phyloP scores from a whole-genome alignment of 2,888 invertebrate genomes.

The Sarcophaga caerulescens region DNA sequence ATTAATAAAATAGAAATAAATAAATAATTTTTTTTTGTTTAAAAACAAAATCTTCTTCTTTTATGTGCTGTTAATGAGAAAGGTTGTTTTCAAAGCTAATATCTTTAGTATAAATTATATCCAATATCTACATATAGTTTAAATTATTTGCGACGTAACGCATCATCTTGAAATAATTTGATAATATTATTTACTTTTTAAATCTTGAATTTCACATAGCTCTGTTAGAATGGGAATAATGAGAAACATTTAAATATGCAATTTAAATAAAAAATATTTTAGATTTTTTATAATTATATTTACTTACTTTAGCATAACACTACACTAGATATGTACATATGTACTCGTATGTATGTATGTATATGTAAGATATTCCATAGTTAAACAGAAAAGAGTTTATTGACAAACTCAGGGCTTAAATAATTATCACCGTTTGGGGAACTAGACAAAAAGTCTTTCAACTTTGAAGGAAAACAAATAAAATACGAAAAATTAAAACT shows the following conservation, averaged over 20 bases:
- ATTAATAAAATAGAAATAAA: neutral
- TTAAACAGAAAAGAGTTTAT: slow-evolving; percentile 30
- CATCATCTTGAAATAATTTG: too few relatives aligned
- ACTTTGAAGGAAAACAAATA: slow-evolving; percentile 61
- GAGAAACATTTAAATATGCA: slow-evolving; percentile 36
- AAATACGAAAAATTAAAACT: neutral
- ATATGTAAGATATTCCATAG: neutral
- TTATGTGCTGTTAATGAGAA: neutral
- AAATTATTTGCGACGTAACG: too few relatives aligned
- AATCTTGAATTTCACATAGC: slow-evolving; percentile 9
- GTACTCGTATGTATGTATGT: neutral
- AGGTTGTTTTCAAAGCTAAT: neutral
- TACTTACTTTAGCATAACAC: slow-evolving; percentile 21
- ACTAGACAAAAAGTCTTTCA: slow-evolving; percentile 57
- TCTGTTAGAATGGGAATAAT: slow-evolving; percentile 44
- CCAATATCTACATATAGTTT: too few relatives aligned
- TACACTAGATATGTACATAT: too few relatives aligned
- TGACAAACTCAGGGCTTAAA: slow-evolving; percentile 50
- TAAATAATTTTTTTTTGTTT: neutral
- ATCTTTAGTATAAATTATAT: too few relatives aligned
- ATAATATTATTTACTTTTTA: neutral
- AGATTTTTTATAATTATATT: slow-evolving; percentile 21
- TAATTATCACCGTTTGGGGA: slow-evolving; percentile 59
- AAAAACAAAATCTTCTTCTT: neutral
- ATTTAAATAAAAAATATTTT: slow-evolving; percentile 14